Conservation (phyloP, 2,888 invertebrate genomes). For the Periphyllus acericola region DNA sequence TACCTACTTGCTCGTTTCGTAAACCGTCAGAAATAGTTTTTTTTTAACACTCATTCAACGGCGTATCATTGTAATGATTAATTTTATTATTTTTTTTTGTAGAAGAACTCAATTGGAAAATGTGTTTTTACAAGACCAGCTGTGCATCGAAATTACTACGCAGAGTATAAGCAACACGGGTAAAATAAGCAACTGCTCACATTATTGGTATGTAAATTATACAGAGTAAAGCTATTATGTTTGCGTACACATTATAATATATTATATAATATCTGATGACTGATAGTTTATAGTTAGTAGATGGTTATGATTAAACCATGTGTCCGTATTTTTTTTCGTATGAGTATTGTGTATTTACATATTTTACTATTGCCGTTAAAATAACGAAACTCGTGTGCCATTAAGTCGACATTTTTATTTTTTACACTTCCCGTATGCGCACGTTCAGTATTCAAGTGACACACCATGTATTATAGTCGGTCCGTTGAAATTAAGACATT, state of each 20-base stretch:
- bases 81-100: not conserved
- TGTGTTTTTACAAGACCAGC: not conserved
- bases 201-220: not conserved
- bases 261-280: not conserved
- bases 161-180: not conserved
- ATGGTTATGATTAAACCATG: not conserved
- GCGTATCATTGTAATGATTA: not conserved
- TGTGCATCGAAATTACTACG: not conserved
- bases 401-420: not conserved
- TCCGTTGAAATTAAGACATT: not conserved
- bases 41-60: constrained; percentile 11
- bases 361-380: not conserved
- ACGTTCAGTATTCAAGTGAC: not conserved
- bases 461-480: not conserved
- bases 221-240: not conserved
- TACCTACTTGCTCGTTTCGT: not conserved
- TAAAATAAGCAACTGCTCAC: not conserved
- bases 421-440: not conserved
- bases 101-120: constrained; percentile 8
- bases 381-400: not conserved
- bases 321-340: no score
- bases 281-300: not conserved
- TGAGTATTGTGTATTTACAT: not conserved
- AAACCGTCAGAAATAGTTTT: constrained; percentile 2
- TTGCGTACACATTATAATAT: not conserved